Base-by-base conservation (phyloP, 1,140 invertebrate genomes). In the Drosophila nigromelanica region DNA sequence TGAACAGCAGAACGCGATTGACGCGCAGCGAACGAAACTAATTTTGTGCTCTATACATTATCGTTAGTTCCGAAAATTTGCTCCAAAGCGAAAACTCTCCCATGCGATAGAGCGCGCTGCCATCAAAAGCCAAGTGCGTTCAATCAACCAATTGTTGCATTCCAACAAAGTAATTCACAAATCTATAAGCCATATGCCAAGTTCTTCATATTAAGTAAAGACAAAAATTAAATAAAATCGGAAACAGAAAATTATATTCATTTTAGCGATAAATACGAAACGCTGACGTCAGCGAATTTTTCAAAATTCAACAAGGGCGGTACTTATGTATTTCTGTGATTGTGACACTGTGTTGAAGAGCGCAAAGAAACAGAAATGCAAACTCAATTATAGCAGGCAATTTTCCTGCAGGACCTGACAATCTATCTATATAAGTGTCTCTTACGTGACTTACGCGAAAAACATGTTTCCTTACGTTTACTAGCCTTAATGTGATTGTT, bases 1-100 rank as follows among this genome's bases (percentile, higher is more conserved):
- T 87, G 82, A 82, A 87, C 75, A 86, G 55, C 61, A 24, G 33
- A 55, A 33, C 63, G 51, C 42, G 37, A 56, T 50, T 51, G 27
- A 56, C 15, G 62, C 42, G 15, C 40, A 40, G 24, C 27, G 42
- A 42, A 18, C 60, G 27, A 27, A 58, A 42, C n/a, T 54, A 54
- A 59, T 67, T 35, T 35, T 35, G 33, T 35, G 6, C 10, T 35
- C 37, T 27, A 54, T 14, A 12, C 60, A 35, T 54, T 55, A 47
- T 21, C 59, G 48, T 33, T 62, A 61, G 58, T 62, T 69, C 27
- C 15, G 7, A 63, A 66, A 48, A 58, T n/a, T 12, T 30, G 11
- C 12, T 12, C 1, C 45, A n/a, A 18, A 12, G 12, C 54, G 56
- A 56, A 33, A 12, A 18, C 50, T 14, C 51, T 50, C 33, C 40